Conservation (phyloP, 64 coral and sea anemone species). For the Stylophora pistillata region DNA sequence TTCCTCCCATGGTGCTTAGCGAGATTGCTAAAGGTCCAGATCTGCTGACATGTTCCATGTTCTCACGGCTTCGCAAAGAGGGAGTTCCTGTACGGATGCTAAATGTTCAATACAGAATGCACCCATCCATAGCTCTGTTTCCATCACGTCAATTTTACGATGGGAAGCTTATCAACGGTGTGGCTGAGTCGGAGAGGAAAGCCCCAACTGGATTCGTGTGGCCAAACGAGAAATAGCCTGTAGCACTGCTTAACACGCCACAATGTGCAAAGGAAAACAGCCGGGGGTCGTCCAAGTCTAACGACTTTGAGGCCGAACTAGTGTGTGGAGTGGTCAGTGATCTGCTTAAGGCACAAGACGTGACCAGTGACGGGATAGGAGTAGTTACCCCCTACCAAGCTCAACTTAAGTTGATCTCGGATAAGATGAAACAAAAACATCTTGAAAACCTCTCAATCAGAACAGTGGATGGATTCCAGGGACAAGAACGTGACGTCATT, state of each 20-base stretch:
- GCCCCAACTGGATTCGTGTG: slow-evolving; percentile 67
- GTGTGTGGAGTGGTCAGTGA: slow-evolving; percentile 47
- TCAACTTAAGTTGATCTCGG: slow-evolving; percentile 56
- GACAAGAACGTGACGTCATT: slow-evolving; percentile 89
- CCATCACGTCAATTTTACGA: slow-evolving; percentile 78
- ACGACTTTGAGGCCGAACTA: slow-evolving; percentile 44
- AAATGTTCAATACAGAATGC: slow-evolving; percentile 86
- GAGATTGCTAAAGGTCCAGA: slow-evolving; percentile 50
- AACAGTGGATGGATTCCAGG: slow-evolving; percentile 91
- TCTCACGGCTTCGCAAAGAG: slow-evolving; percentile 38
- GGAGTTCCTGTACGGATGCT: slow-evolving; percentile 55
- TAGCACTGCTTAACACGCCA: slow-evolving; percentile 66
- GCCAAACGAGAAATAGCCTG: slow-evolving; percentile 57
- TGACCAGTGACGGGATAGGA: slow-evolving; percentile 38
- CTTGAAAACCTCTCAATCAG: slow-evolving; percentile 57
- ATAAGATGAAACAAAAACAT: slow-evolving; percentile 29
- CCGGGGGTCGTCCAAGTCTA: slow-evolving; percentile 55
- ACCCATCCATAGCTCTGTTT: slow-evolving; percentile 72
- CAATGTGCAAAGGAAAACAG: slow-evolving; percentile 20
- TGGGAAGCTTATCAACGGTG: slow-evolving; percentile 57
- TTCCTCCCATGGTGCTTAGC: slow-evolving; percentile 69
- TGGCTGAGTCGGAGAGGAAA: slow-evolving; percentile 16
- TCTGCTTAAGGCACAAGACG: slow-evolving; percentile 46
- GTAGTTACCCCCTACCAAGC: slow-evolving; percentile 68
- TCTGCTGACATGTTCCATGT: slow-evolving; percentile 45